These are phyloP conservation scores for Nephotettix cincticeps DNA, from an alignment of 1,140 invertebrate genomes.

Conservation along the genomic window DNA sequence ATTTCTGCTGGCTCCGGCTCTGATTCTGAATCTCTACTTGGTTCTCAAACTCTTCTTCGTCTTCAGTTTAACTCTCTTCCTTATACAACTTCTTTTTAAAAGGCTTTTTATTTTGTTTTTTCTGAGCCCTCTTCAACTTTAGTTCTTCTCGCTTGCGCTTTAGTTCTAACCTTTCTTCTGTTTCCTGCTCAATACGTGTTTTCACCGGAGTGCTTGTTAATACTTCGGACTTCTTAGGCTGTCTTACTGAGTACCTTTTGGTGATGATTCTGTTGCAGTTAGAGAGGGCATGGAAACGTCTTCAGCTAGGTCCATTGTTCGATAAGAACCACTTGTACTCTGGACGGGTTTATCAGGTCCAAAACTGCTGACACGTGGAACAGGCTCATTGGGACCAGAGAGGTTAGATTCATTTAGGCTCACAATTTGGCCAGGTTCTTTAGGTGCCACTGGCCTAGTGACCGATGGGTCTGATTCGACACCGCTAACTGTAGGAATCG, in stretches of 20 bases:
- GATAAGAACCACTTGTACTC: no score
- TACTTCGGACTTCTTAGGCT: constrained; percentile 4
- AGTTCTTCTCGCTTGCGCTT: constrained; percentile 8
- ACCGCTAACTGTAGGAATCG: no score
- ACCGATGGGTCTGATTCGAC: no score
- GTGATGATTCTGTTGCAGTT: constrained; percentile 15
- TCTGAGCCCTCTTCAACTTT: neutral
- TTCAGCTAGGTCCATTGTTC: no score
- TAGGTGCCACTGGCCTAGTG: constrained; percentile 29
- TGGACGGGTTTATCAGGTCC: no score
- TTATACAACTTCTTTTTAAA: neutral
- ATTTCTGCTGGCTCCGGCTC: no score
- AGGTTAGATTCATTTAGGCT: no score
- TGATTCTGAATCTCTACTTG: no score
- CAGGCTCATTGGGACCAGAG: neutral
- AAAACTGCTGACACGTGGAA: no score
- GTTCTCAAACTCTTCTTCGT: constrained; percentile 25
- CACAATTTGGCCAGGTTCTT: neutral
- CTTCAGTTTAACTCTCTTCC: neutral
- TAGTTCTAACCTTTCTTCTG: constrained; percentile 1
- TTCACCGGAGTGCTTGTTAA: constrained; percentile 26
- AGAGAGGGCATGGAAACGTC: constrained; percentile 25
- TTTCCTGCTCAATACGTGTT: constrained; percentile 22
- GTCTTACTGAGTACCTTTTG: neutral
- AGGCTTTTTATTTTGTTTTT: constrained; percentile 1